phyloP scores from a whole-genome alignment of 2,888 invertebrate genomes.

The Coleophora deauratella region DNA sequence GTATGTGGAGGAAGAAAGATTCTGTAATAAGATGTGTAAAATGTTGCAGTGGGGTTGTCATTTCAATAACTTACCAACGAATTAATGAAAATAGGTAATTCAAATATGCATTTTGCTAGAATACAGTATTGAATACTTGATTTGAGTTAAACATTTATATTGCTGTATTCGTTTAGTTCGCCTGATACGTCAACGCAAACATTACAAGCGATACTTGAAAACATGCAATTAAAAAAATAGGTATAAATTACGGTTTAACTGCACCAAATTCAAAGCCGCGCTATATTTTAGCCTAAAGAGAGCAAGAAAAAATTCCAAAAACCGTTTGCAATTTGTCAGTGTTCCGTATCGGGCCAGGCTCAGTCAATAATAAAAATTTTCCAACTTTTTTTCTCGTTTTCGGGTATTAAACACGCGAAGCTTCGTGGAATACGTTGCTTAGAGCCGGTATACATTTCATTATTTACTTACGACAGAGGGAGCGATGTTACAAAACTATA shows the following conservation, averaged over 20 bases:
- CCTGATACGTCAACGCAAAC: conserved; percentile 35
- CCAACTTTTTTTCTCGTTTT: conserved; percentile 54
- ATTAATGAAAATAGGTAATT: conserved; percentile 5
- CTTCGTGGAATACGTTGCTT: conserved; percentile 40
- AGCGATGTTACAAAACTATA: conserved; percentile 47
- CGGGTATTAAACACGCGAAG: conserved; percentile 61
- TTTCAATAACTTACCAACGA: too few relatives aligned
- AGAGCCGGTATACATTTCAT: conserved; percentile 48
- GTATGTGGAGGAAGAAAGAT: not conserved
- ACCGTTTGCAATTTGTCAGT: conserved; percentile 63
- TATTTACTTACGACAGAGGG: conserved; percentile 50
- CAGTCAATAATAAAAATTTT: conserved; percentile 64
- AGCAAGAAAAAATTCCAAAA: conserved; percentile 43
- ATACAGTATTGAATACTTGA: too few relatives aligned
- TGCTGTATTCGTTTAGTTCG: too few relatives aligned
- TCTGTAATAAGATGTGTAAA: conserved; percentile 15
- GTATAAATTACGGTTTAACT: conserved; percentile 27
- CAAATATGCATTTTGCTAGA: not conserved
- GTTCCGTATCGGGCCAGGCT: conserved; percentile 52
- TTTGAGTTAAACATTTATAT: too few relatives aligned
- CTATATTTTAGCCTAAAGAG: conserved; percentile 33
- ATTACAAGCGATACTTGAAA: conserved; percentile 28
- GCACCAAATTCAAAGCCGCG: conserved; percentile 30
- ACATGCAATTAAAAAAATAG: conserved; percentile 44
- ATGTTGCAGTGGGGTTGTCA: conserved; percentile 4